phyloP scores from a whole-genome alignment of 2,888 invertebrate genomes.

The Xylophagus ater region DNA sequence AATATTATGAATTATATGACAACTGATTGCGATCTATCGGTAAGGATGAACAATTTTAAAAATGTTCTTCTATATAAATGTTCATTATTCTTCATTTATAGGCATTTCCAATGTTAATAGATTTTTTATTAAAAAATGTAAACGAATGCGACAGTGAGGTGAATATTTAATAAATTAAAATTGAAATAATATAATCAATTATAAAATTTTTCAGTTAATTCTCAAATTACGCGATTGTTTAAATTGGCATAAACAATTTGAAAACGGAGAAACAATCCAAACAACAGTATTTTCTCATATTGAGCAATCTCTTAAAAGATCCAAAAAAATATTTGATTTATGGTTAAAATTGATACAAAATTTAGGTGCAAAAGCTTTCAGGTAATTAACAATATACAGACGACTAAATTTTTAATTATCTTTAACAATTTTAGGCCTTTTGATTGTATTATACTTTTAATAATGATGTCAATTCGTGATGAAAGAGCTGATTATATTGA shows the following conservation, averaged over 20 bases:
- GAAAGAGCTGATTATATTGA: constrained; percentile 51
- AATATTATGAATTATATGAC: constrained; percentile 31
- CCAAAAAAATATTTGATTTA: constrained; percentile 30
- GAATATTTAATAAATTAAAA: no score
- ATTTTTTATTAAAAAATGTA: constrained; percentile 29
- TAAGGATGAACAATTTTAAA: constrained; percentile 15
- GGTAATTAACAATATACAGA: constrained; percentile 16
- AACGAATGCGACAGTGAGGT: no score
- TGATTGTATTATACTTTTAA: constrained; percentile 55
- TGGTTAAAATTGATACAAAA: constrained; percentile 31
- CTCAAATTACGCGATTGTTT: constrained; percentile 29
- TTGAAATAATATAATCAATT: constrained; percentile 23
- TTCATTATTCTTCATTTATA: constrained; percentile 12
- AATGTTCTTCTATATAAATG: constrained; percentile 5
- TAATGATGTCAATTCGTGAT: constrained; percentile 50
- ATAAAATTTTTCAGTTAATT: constrained; percentile 24
- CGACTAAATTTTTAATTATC: background rate
- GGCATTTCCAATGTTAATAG: constrained; percentile 29
- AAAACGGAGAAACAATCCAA: no score
- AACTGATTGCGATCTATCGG: constrained; percentile 25
- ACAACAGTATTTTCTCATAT: constrained; percentile 30
- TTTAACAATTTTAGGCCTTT: constrained; percentile 43
- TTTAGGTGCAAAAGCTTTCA: constrained; percentile 21
- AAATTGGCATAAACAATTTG: no score
- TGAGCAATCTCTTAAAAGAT: constrained; percentile 30